phyloP scores from a whole-genome alignment of 2,888 invertebrate genomes.

The Lasioglossum calceatum region DNA sequence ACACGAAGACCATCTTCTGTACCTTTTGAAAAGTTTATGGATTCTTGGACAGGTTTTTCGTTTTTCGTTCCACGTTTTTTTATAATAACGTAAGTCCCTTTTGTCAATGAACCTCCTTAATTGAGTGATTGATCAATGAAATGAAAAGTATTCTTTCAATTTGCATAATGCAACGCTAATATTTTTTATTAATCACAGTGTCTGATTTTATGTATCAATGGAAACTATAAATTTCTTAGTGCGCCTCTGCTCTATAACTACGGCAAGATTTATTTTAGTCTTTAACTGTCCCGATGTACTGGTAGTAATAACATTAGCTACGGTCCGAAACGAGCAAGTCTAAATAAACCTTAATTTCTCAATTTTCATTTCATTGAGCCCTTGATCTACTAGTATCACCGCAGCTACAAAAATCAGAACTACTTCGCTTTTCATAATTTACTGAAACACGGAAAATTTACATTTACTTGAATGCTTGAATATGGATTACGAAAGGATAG shows the following conservation, averaged over 20 bases:
- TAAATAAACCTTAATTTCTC: not conserved
- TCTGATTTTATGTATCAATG: not conserved
- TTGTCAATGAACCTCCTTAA: not conserved
- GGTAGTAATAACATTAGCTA: not conserved
- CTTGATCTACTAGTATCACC: not conserved
- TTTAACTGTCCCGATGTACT: not conserved
- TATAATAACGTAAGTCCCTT: too few relatives aligned
- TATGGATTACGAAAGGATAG: too few relatives aligned
- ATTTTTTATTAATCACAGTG: not conserved
- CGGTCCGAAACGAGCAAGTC: too few relatives aligned
- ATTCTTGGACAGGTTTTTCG: not conserved
- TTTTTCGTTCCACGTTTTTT: not conserved
- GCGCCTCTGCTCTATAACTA: not conserved
- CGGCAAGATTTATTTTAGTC: not conserved
- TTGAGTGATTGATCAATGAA: too few relatives aligned
- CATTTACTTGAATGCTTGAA: not conserved
- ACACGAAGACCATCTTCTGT: not conserved
- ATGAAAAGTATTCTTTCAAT: not conserved
- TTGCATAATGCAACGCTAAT: not conserved
- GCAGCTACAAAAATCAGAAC: not conserved
- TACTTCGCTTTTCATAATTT: not conserved
- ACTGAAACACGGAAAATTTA: not conserved
- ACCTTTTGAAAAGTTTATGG: not conserved
- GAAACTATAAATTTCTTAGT: not conserved
- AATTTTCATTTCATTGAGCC: not conserved